Evolutionary conservation across 2,888 invertebrate species (phyloP), one percentile per base, ranked within the genome.

Genomic region (Acanthosoma haemorrhoidale): DNA sequence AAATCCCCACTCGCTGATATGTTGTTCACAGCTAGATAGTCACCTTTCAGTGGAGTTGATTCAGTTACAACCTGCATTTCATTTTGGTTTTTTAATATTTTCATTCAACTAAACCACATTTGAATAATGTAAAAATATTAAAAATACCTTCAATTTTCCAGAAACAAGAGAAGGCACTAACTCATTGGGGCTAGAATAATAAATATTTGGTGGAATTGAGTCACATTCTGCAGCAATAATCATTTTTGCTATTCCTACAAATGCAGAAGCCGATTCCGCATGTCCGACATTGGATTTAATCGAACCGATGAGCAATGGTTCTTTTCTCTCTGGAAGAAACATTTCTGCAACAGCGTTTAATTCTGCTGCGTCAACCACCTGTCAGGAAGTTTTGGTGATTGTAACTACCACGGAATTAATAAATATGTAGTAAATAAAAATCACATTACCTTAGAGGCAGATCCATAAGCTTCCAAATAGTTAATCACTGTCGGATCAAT

Each of bases 211-310:
- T 6, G 77, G 77, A 67, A 78, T 77, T 6, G 71, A 61, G 4
- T 76, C 77, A 3, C 73, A 71, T 38, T 78, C 75, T 69, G 77
- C 69, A 6, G 76, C 75, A 21, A 77, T 71, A 25, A 77, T 38
- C 0, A 75, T 81, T 77, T 85, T 84, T 8, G 81, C 80, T 34
- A 84, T 73, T 3, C 82, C 79, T 36, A 82, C 81, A 21, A 84
- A 76, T 36, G 82, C 76, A 3, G 78, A 76, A 41, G 77, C 75
- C 6, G 83, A 83, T 76, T 86, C 86, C 5, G 84, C 80, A 75
- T 86, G 86, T 2, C 86, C 86, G 80, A 86, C 82, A 78, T 85
- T 86, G 41, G 84, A 84, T 75, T 86, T 86, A 36, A 84, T 82
- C 0, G 84, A 84, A 9, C 86, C 86, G 70, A 86, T 81, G 18